Conservation (phyloP, 2,888 invertebrate species). For the Neria commutata region DNA sequence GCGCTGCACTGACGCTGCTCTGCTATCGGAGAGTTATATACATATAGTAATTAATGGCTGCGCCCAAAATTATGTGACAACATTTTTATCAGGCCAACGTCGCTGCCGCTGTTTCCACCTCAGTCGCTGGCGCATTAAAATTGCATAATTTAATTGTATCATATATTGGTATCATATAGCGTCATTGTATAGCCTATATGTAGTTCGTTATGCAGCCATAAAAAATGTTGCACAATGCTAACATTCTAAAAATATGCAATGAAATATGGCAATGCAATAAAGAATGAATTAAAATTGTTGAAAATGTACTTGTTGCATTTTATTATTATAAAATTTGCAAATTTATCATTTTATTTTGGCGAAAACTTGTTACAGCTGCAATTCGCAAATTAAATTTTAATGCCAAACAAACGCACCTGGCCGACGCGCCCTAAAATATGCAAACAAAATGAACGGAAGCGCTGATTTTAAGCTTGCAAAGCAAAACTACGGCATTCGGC, state of each 20-base stretch:
- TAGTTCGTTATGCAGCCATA: background rate
- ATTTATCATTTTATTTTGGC: background rate
- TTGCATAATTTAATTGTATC: background rate
- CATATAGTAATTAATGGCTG: slow-evolving; percentile 1
- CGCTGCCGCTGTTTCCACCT: background rate
- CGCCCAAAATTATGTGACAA: slow-evolving; percentile 1
- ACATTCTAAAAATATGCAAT: background rate
- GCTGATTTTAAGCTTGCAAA: background rate
- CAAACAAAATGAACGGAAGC: background rate
- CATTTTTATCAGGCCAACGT: background rate
- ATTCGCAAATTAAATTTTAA: background rate
- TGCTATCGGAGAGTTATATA: background rate
- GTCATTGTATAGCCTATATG: background rate
- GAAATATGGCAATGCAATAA: background rate
- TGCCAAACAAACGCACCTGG: background rate
- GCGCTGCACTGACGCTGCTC: background rate
- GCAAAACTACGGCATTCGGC: background rate
- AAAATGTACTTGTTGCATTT: background rate
- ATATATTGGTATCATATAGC: no score
- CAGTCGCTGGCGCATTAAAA: background rate
- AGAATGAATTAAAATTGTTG: background rate
- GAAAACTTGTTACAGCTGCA: background rate
- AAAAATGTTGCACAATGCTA: background rate
- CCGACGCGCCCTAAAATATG: background rate
- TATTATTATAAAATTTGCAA: background rate